Evolutionary conservation across 2,113 vertebrate genomes (phyloP), one percentile per base, ranked within the genome.

Genomic region (Sialia sialis): DNA sequence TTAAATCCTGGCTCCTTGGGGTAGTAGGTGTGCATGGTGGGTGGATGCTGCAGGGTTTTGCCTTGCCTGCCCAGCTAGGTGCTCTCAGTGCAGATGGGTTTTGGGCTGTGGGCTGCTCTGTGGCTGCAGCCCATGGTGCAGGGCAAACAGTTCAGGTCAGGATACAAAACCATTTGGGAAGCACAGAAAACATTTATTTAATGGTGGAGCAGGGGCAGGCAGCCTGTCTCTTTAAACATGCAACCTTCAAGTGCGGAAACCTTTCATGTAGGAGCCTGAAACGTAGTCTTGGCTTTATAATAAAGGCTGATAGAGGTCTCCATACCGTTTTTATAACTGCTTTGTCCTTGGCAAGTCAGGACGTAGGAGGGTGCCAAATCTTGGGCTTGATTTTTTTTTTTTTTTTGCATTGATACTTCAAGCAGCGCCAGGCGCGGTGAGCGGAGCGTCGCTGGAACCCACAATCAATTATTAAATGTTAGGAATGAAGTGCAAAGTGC

Each of bases 381-480:
- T 60, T 83, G 44, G 29, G 54, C 19, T 60, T 66, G 38, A 9
- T 41, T 56, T 56, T 76, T 13, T 43, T 59, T 19, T 58, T 64
- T 43, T 55, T 79, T 68, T 49, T 36, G 43, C 51, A 32, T 73
- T 90, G 89, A 39, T 94, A 85, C 66, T 70, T 95, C 22, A 44
- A 51, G 70, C 84, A 76, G 80, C 3, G 2, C 72, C 93, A 88
- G 75, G 66, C 8, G 0, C 23, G 6, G 73, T 11, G 93, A 96
- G 75, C 29, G 0, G 23, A 87, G 87, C 54, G 81, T 92, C 66
- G 3, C 91, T 87, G 74, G 36, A 87, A 64, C 79, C 83, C 84
- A 46, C 89, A 63, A 92, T 95, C 94, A 95, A 29, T 94, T 90
- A 92, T 75, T 96, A 95, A 91, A 77, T 95, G 93, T 83, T 63